Conservation (phyloP, 2,113 vertebrate genomes). For the Platysternon megacephalum region DNA sequence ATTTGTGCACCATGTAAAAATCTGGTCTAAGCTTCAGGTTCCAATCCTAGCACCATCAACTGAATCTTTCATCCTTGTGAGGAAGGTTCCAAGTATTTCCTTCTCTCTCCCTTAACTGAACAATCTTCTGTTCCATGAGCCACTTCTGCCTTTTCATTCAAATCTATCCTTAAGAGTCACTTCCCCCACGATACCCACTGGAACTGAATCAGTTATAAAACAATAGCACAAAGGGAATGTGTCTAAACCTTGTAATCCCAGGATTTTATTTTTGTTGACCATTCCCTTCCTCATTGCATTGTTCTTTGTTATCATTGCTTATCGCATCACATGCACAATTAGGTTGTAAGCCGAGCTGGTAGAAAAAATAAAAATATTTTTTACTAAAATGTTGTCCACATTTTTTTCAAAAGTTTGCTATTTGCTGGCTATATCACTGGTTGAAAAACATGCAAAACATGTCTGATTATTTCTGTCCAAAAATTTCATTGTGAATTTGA, state of each 20-base stretch:
- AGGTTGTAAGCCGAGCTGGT: too few relatives aligned
- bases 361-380: background rate
- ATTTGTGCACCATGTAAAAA: too few relatives aligned
- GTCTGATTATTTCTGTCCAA: background rate
- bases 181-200: background rate
- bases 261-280: background rate
- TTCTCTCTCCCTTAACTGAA: too few relatives aligned
- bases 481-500: background rate
- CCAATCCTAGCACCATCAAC: too few relatives aligned
- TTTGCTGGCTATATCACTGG: background rate
- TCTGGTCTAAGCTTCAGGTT: too few relatives aligned
- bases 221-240: background rate
- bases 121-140: background rate
- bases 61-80: too few relatives aligned
- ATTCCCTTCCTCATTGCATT: background rate
- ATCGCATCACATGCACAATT: too few relatives aligned
- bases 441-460: background rate
- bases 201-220: background rate
- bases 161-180: background rate
- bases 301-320: too few relatives aligned
- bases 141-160: background rate
- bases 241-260: background rate
- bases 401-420: background rate
- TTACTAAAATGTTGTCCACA: background rate
- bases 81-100: too few relatives aligned